Percentiles rank a stretch among this genome's conserved stretches.
Conservation (phyloP, 2,113 vertebrate genomes). For the Dissostichus mawsoni region DNA sequence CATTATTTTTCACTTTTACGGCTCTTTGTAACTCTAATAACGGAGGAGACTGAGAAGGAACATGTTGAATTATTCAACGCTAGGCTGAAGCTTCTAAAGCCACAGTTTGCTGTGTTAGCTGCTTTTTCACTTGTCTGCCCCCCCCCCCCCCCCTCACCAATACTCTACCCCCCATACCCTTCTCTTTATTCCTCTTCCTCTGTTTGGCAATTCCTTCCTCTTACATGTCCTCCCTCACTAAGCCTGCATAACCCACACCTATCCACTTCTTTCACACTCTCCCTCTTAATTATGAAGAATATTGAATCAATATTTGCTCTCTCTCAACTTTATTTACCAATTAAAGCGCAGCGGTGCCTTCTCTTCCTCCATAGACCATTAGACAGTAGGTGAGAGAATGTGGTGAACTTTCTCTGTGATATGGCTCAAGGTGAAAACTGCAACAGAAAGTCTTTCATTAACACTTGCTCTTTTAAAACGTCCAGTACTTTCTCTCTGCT, state of each 20-base stretch:
- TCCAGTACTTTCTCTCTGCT: too few relatives aligned
- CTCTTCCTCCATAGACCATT: background rate
- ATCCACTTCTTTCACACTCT: background rate
- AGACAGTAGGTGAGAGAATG: background rate
- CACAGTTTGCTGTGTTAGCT: slow-evolving; percentile 70
- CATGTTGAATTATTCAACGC: slow-evolving; percentile 75
- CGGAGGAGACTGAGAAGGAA: slow-evolving; percentile 49
- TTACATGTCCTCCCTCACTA: slow-evolving; percentile 9
- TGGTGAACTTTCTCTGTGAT: background rate
- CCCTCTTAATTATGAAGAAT: slow-evolving; percentile 14
- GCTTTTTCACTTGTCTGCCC: slow-evolving; percentile 52
- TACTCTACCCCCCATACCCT: background rate
- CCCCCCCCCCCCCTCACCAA: background rate
- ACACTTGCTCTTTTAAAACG: background rate
- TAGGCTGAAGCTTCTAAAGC: slow-evolving; percentile 53
- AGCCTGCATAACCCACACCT: slow-evolving; percentile 3
- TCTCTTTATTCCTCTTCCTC: slow-evolving; percentile 15
- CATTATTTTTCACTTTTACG: slow-evolving; percentile 57
- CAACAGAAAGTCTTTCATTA: background rate
- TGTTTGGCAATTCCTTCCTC: slow-evolving; percentile 19
- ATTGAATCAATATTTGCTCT: background rate
- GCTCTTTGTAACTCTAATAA: slow-evolving; percentile 61
- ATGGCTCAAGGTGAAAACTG: background rate
- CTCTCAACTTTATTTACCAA: slow-evolving; percentile 1
- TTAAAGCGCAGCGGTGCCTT: background rate